These are phyloP conservation scores for Cephus sareptanus DNA, from an alignment of 2,888 invertebrate species.

Conservation along the genomic window DNA sequence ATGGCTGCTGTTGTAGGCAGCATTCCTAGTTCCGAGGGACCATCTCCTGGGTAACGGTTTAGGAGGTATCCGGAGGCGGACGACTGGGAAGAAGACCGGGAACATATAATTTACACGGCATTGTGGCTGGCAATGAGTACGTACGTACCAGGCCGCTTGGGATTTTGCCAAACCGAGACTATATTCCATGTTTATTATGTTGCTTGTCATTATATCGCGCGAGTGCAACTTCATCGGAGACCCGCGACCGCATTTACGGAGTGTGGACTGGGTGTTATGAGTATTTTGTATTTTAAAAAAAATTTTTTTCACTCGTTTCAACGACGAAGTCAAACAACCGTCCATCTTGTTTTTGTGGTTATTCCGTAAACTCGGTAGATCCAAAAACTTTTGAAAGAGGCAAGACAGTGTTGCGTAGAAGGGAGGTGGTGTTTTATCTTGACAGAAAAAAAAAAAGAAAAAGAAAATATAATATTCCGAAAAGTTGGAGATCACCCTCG, in stretches of 20 bases:
- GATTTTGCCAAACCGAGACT: conserved; percentile 11
- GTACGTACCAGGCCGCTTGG: conserved; percentile 9
- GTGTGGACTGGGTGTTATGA: background rate
- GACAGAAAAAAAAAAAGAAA: background rate
- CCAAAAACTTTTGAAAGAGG: background rate
- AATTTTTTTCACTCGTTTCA: no score
- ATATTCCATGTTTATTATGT: conserved; percentile 10
- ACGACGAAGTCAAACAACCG: no score
- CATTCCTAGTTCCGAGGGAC: background rate
- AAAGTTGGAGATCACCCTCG: background rate
- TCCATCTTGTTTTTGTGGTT: background rate
- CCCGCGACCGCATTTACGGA: background rate
- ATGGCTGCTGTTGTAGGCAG: background rate
- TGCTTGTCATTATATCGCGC: conserved; percentile 8
- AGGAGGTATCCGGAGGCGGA: background rate
- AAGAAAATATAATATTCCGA: background rate
- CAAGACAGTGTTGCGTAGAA: no score
- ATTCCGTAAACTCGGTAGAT: background rate
- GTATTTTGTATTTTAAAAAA: no score
- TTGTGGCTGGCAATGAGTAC: conserved; percentile 8
- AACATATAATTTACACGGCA: conserved; percentile 13
- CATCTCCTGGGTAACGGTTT: background rate
- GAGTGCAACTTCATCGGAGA: background rate
- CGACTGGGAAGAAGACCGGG: background rate
- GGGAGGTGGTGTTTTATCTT: background rate